Conservation (phyloP, 2,797 vertebrate genomes). For the Argya squamiceps region DNA sequence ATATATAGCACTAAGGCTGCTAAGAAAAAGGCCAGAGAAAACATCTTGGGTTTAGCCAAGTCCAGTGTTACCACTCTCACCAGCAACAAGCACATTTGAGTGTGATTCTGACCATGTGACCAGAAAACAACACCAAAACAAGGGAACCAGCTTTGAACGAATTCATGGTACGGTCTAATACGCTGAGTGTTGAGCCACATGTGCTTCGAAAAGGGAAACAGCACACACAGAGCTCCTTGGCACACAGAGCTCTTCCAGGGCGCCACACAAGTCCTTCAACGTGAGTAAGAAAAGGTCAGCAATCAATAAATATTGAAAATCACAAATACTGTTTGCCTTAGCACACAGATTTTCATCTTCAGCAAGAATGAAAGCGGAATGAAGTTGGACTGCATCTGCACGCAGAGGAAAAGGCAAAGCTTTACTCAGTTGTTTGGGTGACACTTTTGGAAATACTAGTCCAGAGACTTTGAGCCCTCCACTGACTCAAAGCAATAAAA, state of each 20-base stretch:
- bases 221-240: neutral
- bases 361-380: neutral
- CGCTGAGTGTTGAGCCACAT: neutral
- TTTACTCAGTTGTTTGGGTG: neutral
- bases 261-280: neutral
- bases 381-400: neutral
- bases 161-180: rapidly evolving
- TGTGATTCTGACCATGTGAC: neutral
- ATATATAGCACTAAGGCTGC: neutral
- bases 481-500: neutral
- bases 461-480: neutral
- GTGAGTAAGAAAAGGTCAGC: neutral
- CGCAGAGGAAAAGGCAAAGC: neutral
- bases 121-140: neutral
- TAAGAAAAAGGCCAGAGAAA: neutral
- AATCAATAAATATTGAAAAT: neutral
- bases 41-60: neutral
- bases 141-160: neutral
- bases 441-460: neutral
- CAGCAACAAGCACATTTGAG: rapidly evolving
- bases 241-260: neutral
- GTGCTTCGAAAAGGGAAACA: neutral
- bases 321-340: neutral
- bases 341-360: neutral
- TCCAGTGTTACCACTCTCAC: neutral